Evolutionary conservation across 2,888 invertebrate genomes (phyloP).

Genomic region (Brachyptera risi): DNA sequence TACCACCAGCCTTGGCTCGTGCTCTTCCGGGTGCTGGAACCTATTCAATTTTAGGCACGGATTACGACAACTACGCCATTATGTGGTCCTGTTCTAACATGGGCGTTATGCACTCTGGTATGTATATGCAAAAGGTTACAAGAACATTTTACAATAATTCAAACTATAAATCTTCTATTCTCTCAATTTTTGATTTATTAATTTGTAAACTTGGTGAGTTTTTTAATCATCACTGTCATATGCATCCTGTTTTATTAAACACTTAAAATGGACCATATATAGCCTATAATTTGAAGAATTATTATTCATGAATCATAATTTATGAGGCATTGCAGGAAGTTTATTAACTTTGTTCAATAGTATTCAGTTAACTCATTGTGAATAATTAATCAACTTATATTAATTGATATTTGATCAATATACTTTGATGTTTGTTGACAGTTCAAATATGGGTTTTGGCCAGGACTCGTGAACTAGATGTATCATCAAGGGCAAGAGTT

Average conservation of each 20-base stretch:
- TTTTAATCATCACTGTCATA: no score
- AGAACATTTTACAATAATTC: not conserved
- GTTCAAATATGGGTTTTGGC: conserved; percentile 72
- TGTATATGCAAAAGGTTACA: conserved; percentile 5
- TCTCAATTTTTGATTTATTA: no score
- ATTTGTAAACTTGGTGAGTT: no score
- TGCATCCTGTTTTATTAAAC: no score
- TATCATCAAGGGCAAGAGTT: conserved; percentile 58
- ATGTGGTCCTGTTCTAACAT: conserved; percentile 70
- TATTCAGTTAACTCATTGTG: no score
- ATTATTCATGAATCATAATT: no score
- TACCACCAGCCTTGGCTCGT: conserved; percentile 62
- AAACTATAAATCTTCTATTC: no score
- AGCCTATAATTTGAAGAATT: no score
- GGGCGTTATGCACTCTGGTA: conserved; percentile 59
- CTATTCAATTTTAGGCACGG: conserved; percentile 67
- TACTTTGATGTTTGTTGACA: conserved; percentile 40
- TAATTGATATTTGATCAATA: not conserved
- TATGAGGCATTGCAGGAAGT: no score
- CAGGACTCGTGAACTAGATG: conserved; percentile 60
- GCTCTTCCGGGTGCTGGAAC: conserved; percentile 67
- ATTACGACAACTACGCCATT: conserved; percentile 67
- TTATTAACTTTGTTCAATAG: no score
- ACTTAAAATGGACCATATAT: no score
- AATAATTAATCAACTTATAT: not conserved